These are phyloP conservation scores for Caradrina kadenii DNA, from an alignment of 2,888 invertebrate genomes.

Conservation along the genomic window DNA sequence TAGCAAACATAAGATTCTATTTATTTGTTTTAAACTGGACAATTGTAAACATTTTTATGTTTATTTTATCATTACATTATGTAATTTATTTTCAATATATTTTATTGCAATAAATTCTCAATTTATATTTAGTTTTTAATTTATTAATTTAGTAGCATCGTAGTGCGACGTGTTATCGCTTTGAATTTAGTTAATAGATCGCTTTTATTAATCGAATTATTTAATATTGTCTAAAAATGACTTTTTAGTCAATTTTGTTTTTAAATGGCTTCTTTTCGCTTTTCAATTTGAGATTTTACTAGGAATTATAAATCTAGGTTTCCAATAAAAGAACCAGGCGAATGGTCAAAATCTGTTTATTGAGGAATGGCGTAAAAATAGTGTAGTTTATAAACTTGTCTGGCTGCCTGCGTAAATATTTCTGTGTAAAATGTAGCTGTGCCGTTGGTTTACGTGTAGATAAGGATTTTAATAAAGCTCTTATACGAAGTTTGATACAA, in stretches of 20 bases:
- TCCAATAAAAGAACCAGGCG: slow-evolving; percentile 68
- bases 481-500: slow-evolving; percentile 68
- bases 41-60: slow-evolving; percentile 25
- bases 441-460: slow-evolving; percentile 71
- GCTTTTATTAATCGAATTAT: slow-evolving; percentile 6
- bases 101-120: slow-evolving; percentile 41
- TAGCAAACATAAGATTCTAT: slow-evolving; percentile 23
- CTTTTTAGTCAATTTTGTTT: background rate
- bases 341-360: slow-evolving; percentile 79
- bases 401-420: slow-evolving; percentile 68
- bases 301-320: slow-evolving; percentile 11
- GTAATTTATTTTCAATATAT: slow-evolving; percentile 16
- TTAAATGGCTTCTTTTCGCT: slow-evolving; percentile 2
- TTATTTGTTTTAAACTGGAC: slow-evolving; percentile 20
- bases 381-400: slow-evolving; percentile 68
- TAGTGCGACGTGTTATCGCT: slow-evolving; percentile 4
- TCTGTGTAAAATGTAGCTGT: slow-evolving; percentile 69
- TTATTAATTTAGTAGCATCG: slow-evolving; percentile 39
- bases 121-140: slow-evolving; percentile 35
- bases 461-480: slow-evolving; percentile 75
- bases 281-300: slow-evolving; percentile 1
- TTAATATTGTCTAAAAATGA: background rate
- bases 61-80: background rate
- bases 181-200: background rate
- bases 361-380: slow-evolving; percentile 81